These are phyloP conservation scores for Ptilorrhoa leucosticta DNA, from an alignment of 2,113 vertebrate genomes.

Conservation along the genomic window DNA sequence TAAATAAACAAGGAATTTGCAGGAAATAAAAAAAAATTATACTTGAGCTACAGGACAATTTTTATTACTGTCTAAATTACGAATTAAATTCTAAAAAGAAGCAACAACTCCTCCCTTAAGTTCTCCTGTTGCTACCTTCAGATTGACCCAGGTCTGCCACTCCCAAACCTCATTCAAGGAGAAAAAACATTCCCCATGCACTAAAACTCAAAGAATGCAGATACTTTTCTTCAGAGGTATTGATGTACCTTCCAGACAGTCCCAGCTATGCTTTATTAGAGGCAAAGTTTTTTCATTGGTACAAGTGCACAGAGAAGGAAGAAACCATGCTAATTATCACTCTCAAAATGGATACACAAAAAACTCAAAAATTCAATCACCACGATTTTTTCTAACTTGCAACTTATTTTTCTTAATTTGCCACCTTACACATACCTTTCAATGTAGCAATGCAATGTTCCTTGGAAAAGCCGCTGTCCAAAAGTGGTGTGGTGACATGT, in stretches of 20 bases:
- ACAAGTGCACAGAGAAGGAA: neutral
- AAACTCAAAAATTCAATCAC: neutral
- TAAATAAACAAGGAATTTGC: neutral
- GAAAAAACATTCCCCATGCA: neutral
- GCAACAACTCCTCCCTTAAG: neutral
- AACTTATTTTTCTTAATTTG: neutral
- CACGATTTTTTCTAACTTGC: neutral
- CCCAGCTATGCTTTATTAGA: neutral
- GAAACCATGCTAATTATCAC: neutral
- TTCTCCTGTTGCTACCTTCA: neutral
- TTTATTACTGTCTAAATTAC: neutral
- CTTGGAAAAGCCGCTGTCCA: constrained; percentile 53
- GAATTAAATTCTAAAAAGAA: neutral
- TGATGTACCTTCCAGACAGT: neutral
- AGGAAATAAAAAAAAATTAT: neutral
- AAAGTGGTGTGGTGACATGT: constrained; percentile 18
- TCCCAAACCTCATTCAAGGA: neutral
- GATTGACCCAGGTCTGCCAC: neutral
- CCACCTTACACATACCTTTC: constrained; percentile 64
- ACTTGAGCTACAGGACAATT: neutral
- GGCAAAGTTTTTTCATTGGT: neutral
- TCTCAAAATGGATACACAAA: neutral
- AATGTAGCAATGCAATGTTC: constrained; percentile 64
- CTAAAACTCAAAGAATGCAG: neutral
- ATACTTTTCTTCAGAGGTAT: neutral